Conservation (phyloP, 1,140 invertebrate species). For the Lucilia sericata region DNA sequence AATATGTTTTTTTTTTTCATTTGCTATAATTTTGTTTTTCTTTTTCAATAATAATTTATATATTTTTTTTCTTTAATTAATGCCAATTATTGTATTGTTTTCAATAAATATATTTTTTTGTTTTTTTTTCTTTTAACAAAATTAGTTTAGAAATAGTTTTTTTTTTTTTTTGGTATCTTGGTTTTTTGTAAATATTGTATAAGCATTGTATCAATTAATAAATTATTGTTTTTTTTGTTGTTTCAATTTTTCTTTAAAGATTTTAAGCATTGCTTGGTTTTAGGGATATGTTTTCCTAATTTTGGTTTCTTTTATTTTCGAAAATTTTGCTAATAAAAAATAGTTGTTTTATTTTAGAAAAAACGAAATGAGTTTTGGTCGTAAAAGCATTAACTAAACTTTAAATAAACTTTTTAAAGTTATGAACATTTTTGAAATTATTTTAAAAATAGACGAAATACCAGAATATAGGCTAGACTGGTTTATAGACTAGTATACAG, state of each 20-base stretch:
- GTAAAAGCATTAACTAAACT: too few species aligned
- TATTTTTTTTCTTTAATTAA: background rate
- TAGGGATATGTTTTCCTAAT: background rate
- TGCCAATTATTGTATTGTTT: constrained; percentile 16
- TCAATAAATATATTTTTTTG: constrained; percentile 1
- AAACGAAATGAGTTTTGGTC: background rate
- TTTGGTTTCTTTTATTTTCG: background rate
- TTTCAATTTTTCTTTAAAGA: background rate
- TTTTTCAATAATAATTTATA: constrained; percentile 22
- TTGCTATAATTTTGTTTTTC: constrained; percentile 20
- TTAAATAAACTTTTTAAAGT: too few species aligned
- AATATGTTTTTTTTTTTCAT: background rate
- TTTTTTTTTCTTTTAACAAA: constrained; percentile 7
- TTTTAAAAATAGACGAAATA: too few species aligned
- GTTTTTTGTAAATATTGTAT: constrained; percentile 18
- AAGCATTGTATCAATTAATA: constrained; percentile 20
- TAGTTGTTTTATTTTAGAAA: background rate
- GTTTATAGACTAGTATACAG: too few species aligned
- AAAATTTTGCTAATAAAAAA: constrained; percentile 12
- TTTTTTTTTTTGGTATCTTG: background rate
- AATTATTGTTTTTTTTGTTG: constrained; percentile 18
- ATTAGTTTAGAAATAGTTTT: background rate
- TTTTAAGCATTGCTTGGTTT: constrained; percentile 3
- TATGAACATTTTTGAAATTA: too few species aligned
- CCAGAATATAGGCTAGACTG: too few species aligned